Conservation (phyloP, 2,888 invertebrate species). For the Brachyptera risi region DNA sequence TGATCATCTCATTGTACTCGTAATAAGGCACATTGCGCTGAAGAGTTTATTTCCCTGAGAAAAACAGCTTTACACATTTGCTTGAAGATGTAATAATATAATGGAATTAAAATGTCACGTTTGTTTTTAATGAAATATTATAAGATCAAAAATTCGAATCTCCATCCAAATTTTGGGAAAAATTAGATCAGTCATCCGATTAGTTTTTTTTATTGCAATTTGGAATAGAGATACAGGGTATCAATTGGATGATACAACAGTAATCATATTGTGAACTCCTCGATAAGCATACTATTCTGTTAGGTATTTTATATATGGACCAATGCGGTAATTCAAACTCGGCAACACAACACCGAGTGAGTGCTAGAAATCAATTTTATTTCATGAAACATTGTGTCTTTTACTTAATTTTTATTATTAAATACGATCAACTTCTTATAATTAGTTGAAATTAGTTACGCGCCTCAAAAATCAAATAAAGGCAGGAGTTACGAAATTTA, state of each 20-base stretch:
- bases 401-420: constrained; percentile 11
- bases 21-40: not conserved
- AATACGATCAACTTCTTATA: constrained; percentile 7
- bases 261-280: not conserved
- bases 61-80: not conserved
- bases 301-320: constrained; percentile 14
- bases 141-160: not conserved
- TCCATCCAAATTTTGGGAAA: constrained; percentile 7
- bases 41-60: not conserved
- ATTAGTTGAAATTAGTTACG: constrained; percentile 19
- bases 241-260: constrained; percentile 5
- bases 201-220: constrained; percentile 1
- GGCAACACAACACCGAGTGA: not conserved
- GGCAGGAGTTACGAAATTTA: constrained; percentile 36
- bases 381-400: constrained; percentile 12
- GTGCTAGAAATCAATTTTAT: constrained; percentile 5
- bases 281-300: constrained; percentile 3
- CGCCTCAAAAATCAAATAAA: constrained; percentile 18
- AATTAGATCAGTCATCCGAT: constrained; percentile 11
- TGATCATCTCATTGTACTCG: constrained; percentile 18
- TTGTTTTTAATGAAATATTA: not conserved
- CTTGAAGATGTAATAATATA: constrained; percentile 7
- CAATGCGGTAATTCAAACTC: constrained; percentile 2
- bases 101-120: not conserved
- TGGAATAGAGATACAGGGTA: constrained; percentile 16